phyloP scores from a whole-genome alignment of 2,888 invertebrate species.

The Kryphioiulus occultus region DNA sequence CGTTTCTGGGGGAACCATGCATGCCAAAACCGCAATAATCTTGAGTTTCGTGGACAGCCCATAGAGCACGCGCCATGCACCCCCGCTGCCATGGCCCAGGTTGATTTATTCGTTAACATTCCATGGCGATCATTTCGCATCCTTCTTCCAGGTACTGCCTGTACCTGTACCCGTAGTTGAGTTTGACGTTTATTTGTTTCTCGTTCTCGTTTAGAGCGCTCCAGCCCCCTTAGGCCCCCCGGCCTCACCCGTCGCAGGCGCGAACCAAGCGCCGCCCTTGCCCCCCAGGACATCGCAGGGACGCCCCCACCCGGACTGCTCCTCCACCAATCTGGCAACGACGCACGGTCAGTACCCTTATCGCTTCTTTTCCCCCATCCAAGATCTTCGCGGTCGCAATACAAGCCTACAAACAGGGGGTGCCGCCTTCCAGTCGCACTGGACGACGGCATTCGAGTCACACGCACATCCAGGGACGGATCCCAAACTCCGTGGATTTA shows the following conservation, averaged over 20 bases:
- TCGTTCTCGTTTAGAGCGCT: not conserved
- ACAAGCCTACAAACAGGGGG: not conserved
- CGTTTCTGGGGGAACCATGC: too few relatives aligned
- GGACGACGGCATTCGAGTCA: too few relatives aligned
- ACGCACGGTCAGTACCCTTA: not conserved
- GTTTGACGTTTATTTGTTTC: not conserved
- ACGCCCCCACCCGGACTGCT: not conserved
- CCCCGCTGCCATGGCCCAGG: not conserved
- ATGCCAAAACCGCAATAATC: too few relatives aligned
- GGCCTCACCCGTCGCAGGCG: not conserved
- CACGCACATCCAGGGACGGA: too few relatives aligned
- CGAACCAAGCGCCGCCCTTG: not conserved
- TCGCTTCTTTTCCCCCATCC: not conserved
- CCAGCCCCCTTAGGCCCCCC: not conserved
- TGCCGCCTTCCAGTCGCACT: not conserved
- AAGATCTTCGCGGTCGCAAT: not conserved
- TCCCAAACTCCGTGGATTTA: too few relatives aligned
- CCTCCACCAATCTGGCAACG: not conserved
- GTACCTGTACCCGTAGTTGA: too few relatives aligned
- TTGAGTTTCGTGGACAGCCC: too few relatives aligned
- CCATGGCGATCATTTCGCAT: not conserved
- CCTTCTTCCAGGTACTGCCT: not conserved
- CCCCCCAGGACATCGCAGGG: slow-evolving; percentile 5
- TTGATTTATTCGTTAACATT: not conserved
- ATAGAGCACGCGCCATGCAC: not conserved